Evolutionary conservation across 2,888 invertebrate species (phyloP).

Genomic region (Melieria crassipennis): DNA sequence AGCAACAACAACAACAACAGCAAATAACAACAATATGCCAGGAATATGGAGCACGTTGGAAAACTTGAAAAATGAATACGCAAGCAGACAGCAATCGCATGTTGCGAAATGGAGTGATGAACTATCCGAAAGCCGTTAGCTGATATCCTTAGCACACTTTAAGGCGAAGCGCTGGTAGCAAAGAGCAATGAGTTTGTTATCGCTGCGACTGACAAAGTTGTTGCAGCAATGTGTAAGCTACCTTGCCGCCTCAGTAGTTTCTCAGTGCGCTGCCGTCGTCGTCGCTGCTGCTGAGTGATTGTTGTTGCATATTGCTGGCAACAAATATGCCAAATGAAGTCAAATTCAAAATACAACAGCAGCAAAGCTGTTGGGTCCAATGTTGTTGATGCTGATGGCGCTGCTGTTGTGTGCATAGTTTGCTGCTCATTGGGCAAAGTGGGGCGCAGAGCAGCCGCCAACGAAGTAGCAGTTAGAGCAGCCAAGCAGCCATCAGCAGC

Average conservation of each 20-base stretch:
- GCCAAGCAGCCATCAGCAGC: slow-evolving; percentile 15
- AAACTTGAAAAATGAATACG: too few relatives aligned
- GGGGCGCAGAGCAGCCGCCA: not conserved
- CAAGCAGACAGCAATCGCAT: too few relatives aligned
- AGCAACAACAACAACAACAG: too few relatives aligned
- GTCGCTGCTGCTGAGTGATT: too few relatives aligned
- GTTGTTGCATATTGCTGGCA: slow-evolving; percentile 5
- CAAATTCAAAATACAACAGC: not conserved
- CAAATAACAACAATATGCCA: too few relatives aligned
- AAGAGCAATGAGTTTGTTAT: slow-evolving; percentile 22
- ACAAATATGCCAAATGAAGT: slow-evolving; percentile 28
- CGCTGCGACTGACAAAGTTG: slow-evolving; percentile 14
- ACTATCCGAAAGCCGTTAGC: slow-evolving; percentile 18
- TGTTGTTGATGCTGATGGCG: not conserved
- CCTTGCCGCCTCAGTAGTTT: not conserved
- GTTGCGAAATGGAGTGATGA: slow-evolving; percentile 14
- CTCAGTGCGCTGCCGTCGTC: too few relatives aligned
- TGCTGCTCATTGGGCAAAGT: not conserved
- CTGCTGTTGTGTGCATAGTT: not conserved
- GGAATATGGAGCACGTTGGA: too few relatives aligned
- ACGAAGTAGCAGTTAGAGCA: not conserved
- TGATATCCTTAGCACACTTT: not conserved
- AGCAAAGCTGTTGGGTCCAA: not conserved
- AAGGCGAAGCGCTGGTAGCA: not conserved
- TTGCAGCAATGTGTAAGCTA: not conserved